Percentiles rank a stretch among this genome's conserved stretches.
These are phyloP conservation scores for Triplophysa yarkandensis DNA, from an alignment of 2,797 vertebrate genomes.

Conservation along the genomic window DNA sequence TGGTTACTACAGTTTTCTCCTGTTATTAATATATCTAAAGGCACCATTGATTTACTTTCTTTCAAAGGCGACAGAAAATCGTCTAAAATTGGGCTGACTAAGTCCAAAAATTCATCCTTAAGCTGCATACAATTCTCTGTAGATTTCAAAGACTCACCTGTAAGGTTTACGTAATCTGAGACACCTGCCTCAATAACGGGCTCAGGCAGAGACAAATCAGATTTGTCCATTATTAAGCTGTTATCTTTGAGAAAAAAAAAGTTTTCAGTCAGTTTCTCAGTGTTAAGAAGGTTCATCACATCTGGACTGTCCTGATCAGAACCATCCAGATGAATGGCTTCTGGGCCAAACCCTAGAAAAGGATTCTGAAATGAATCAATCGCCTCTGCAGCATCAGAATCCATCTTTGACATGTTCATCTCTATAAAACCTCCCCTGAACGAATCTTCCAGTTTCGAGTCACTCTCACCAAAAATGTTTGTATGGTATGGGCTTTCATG, in stretches of 20 bases:
- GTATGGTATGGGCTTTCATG: slow-evolving; percentile 86
- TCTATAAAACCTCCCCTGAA: slow-evolving; percentile 78
- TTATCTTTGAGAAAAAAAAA: slow-evolving; percentile 89
- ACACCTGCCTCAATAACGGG: slow-evolving; percentile 70
- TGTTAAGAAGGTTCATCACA: slow-evolving; percentile 68
- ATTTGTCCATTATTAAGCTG: slow-evolving; percentile 78
- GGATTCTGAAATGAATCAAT: slow-evolving; percentile 58
- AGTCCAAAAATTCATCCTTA: slow-evolving; percentile 70
- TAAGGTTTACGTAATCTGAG: slow-evolving; percentile 68
- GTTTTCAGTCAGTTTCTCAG: slow-evolving; percentile 84
- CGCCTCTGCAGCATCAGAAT: slow-evolving; percentile 51
- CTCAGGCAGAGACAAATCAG: slow-evolving; percentile 64
- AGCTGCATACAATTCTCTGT: slow-evolving; percentile 63
- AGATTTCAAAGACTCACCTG: slow-evolving; percentile 68
- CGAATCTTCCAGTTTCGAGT: slow-evolving; percentile 76
- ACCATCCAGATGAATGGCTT: slow-evolving; percentile 64
- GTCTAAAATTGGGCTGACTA: slow-evolving; percentile 56
- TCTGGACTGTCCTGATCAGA: slow-evolving; percentile 64
- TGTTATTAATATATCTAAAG: slow-evolving; percentile 73
- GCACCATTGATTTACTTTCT: slow-evolving; percentile 72
- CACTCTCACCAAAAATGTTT: slow-evolving; percentile 80
- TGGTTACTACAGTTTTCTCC: slow-evolving; percentile 64
- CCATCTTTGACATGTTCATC: slow-evolving; percentile 65
- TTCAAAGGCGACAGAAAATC: slow-evolving; percentile 59
- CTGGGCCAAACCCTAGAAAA: slow-evolving; percentile 74